phyloP scores from a whole-genome alignment of 2,113 vertebrate genomes.

The Cheirogaleus medius region DNA sequence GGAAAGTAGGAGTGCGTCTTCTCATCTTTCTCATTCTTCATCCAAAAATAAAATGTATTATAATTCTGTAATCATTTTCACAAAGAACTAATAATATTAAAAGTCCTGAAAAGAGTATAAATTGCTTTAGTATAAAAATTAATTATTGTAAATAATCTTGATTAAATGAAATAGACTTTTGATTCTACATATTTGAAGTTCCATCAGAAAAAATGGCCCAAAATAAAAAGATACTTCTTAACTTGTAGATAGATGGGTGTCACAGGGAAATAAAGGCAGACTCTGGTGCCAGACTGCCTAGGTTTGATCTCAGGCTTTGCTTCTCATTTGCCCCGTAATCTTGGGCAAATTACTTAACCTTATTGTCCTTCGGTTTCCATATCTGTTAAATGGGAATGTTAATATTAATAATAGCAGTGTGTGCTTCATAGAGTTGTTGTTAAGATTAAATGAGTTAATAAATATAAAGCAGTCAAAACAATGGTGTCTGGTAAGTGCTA shows the following conservation, averaged over 20 bases:
- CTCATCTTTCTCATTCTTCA: neutral
- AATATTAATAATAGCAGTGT: neutral
- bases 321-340: neutral
- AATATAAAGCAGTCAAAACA: neutral
- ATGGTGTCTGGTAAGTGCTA: neutral
- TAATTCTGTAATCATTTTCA: neutral
- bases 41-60: neutral
- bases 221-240: neutral
- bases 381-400: neutral
- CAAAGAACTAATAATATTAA: neutral
- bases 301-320: neutral
- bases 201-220: neutral
- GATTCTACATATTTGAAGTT: constrained; percentile 1
- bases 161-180: constrained; percentile 20
- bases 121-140: neutral
- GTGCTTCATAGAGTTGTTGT: neutral
- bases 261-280: neutral
- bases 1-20: neutral
- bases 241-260: neutral
- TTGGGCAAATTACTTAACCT: neutral
- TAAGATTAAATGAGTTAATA: constrained; percentile 22
- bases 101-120: neutral
- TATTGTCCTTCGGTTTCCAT: neutral
- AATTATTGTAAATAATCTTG: neutral
- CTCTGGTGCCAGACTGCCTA: neutral